Evolutionary conservation across 2,113 vertebrate species (phyloP).

Genomic region (Phyllostomus hastatus): DNA sequence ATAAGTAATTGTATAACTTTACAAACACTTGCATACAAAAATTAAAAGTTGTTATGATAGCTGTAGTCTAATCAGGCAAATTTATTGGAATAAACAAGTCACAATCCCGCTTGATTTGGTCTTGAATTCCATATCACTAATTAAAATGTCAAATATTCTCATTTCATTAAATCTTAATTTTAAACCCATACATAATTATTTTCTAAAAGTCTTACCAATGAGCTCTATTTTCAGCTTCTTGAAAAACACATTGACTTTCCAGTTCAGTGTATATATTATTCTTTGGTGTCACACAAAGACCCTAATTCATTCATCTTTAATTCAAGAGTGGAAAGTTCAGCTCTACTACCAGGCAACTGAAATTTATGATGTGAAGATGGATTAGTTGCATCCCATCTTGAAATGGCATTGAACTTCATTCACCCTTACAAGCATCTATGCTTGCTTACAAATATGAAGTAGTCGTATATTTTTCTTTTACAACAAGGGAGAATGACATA

Average conservation of each 20-base stretch:
- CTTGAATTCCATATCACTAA: neutral
- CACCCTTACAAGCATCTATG: constrained; percentile 14
- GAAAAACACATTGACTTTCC: neutral
- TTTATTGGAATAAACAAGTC: neutral
- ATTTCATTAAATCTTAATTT: neutral
- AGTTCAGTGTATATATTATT: neutral
- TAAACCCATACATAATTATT: neutral
- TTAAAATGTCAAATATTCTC: neutral
- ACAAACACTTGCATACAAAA: neutral
- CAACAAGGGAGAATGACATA: constrained; percentile 14
- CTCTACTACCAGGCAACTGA: neutral
- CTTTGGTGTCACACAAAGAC: neutral
- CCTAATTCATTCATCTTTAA: constrained; percentile 22
- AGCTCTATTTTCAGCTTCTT: neutral
- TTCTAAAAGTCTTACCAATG: neutral
- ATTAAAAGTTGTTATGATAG: neutral
- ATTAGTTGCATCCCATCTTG: constrained; percentile 4
- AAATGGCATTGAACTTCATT: constrained; percentile 43
- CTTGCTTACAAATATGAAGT: constrained; percentile 26
- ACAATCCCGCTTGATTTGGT: neutral
- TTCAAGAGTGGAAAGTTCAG: constrained; percentile 24
- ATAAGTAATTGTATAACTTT: neutral
- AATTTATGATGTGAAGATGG: constrained; percentile 37
- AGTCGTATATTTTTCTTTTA: constrained; percentile 31
- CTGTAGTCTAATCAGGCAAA: neutral